Evolutionary conservation across 2,797 vertebrate genomes (phyloP), one percentile per base, ranked within the genome.

Genomic region (Lagorchestes hirsutus): DNA sequence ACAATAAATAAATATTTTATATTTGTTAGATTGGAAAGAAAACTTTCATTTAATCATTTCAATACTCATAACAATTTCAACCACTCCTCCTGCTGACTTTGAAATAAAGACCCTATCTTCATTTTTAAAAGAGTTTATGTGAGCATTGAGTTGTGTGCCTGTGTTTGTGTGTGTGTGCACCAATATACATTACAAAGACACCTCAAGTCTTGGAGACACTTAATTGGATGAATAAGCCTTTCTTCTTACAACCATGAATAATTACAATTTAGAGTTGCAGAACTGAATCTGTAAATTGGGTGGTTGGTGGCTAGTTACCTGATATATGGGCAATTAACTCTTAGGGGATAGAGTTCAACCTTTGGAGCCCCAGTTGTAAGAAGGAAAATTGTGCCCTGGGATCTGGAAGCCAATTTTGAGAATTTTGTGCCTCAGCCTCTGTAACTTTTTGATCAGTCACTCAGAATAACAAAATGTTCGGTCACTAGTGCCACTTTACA

Each of bases 221-320:
- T 92, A 94, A 92, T 55, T 90, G 67, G 34, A 58, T 91, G 54
- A 94, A 34, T 93, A 56, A 93, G 52, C 50, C 82, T 29, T 18
- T 24, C 3, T 52, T 50, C 2, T 12, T 74, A 29, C n/a, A 90
- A 29, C 50, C 40, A 5, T 0, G 22, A 5, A 55, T 58, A 92
- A 24, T 93, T 40, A 40, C 1, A 92, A 22, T 95, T 18, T 0
- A 67, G 10, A 93, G 34, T 87, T 90, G 28, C 24, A 90, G 59
- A 96, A 52, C 57, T 92, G 34, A 92, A 0, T 58, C 50, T 95
- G 54, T n/a, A 95, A 95, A 92, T 67, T 34, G 16, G 16, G 27
- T 62, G 40, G 8, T 29, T 92, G 0, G 74, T 95, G 5, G 92
- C 90, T 57, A 92, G 3, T 18, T 16, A 10, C 56, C 62, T 91